A percentile compares a stretch with the other conserved stretches of the same genome.
These are phyloP conservation scores for Cheilosia impressa DNA, from an alignment of 2,888 invertebrate species.

Conservation along the genomic window DNA sequence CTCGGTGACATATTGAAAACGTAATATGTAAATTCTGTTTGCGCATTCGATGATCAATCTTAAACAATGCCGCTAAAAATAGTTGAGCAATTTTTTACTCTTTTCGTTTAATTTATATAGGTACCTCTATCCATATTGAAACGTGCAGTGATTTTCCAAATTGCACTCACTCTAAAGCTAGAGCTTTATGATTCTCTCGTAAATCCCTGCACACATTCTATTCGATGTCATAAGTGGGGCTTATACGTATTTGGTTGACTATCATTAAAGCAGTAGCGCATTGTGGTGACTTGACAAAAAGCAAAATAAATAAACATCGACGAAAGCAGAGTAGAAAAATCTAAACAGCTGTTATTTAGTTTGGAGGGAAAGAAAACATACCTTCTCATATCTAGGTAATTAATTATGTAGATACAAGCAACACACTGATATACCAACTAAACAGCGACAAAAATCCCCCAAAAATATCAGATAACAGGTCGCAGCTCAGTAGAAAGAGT, in stretches of 20 bases:
- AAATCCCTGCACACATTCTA: no score
- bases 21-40: constrained; percentile 13
- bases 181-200: not conserved
- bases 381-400: not conserved
- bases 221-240: not conserved
- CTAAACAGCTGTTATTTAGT: constrained; percentile 22
- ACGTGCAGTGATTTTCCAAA: constrained; percentile 26
- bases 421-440: not conserved
- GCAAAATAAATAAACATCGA: constrained; percentile 17
- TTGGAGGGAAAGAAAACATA: not conserved
- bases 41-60: constrained; percentile 20
- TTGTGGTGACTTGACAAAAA: not conserved
- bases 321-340: constrained; percentile 7
- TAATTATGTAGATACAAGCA: constrained; percentile 7
- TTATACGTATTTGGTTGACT: not conserved
- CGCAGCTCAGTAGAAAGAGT: not conserved
- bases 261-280: not conserved
- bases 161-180: not conserved
- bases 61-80: constrained; percentile 36
- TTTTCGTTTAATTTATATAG: not conserved
- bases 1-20: not conserved
- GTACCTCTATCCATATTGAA: not conserved
- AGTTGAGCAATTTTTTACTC: not conserved
- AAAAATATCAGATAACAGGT: not conserved
- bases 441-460: not conserved